Base-by-base conservation (phyloP, 2,797 vertebrate species). In the Morus bassanus region DNA sequence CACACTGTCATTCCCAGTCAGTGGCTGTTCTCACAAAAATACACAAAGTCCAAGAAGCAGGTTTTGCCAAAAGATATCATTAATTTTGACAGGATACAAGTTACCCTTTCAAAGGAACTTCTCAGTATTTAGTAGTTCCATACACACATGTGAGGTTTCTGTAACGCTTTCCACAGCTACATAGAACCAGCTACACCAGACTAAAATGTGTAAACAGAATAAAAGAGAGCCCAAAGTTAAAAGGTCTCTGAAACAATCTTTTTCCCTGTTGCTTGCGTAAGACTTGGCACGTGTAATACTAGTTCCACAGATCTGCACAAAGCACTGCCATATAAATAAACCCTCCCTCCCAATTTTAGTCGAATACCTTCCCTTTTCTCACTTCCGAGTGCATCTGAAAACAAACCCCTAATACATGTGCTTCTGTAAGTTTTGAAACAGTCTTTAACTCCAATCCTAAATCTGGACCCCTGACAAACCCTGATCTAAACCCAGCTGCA, bases 101-200 rank as follows among this genome's bases (percentile, higher is more conserved):
- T 28, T 43, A 25, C 14, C 14, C 10, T 82, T 67, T 41, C 56
- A 69, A 39, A 53, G 31, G 30, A 72, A 48, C 35, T n/a, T 53
- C 18, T 24, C 56, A 17, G 27, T 31, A 63, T 63, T 81, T 23
- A 35, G 46, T 41, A 67, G 51, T 25, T 53, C 45, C 16, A 30
- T 31, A 30, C 10, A 10, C 0, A 0, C 4, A 28, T 3, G 4
- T 4, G 9, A 69, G 19, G 30, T 31, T 78, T 68, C 54, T 53
- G 37, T 37, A 61, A 56, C 4, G 4, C 23, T 43, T 77, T 56
- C n/a, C 23, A 68, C 65, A 78, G 72, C 43, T 61, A 31, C 0
- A 1, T 2, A 48, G 48, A 82, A 73, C 15, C 31, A 50, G 33
- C 60, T 33, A 57, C 37, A 57, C 11, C 37, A 79, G 30, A 13